Evolutionary conservation across 92 coral and sea anemone genomes (phyloP), one percentile per base, ranked within the genome.

Genomic region (Palythoa grandiflora): DNA sequence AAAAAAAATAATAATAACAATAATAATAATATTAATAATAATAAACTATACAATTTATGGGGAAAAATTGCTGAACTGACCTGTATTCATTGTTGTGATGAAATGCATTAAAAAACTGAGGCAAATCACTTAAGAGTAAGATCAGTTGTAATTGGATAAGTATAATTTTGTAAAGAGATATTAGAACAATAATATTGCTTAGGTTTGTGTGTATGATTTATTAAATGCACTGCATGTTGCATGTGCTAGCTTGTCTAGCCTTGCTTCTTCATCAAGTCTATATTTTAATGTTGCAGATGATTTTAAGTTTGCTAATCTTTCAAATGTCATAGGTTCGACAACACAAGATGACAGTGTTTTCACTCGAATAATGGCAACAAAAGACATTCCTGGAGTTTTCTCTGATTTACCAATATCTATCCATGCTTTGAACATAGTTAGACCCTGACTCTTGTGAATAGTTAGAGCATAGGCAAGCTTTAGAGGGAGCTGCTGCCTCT

Each of bases 291-390:
- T 92, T 89, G 89, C 73, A 63, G 94, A 89, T 89, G 87, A 89
- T 79, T 90, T 90, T 48, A 92, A 38, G 89, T 83, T 80, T 63
- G 91, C 87, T 55, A 90, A 77, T 72, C 95, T 89, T 90, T 92
- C 83, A 86, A 87, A 92, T 28, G 93, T 92, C 94, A 89, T 92
- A 9, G 94, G 94, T 87, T 92, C 93, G 48, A 92, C 80, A 75
- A 93, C 95, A 77, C 84, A 76, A 50, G 96, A 91, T 38, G 94
- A 44, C 21, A 93, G 73, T 84, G 93, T 83, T 79, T 75, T 86
- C 19, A 87, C 93, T 88, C 92, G 83, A 80, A 92, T 93, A 9
- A 93, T 83, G 3, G 94, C 96, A 35, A 91, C 91, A 90, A 91
- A 91, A 61, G 94, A 73, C 48, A 86, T 80, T 13, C 94, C 94